Percentiles rank a stretch among this genome's conserved stretches.
Evolutionary conservation across 2,113 vertebrate genomes (phyloP).

Genomic region (Genyomyrus donnyi): DNA sequence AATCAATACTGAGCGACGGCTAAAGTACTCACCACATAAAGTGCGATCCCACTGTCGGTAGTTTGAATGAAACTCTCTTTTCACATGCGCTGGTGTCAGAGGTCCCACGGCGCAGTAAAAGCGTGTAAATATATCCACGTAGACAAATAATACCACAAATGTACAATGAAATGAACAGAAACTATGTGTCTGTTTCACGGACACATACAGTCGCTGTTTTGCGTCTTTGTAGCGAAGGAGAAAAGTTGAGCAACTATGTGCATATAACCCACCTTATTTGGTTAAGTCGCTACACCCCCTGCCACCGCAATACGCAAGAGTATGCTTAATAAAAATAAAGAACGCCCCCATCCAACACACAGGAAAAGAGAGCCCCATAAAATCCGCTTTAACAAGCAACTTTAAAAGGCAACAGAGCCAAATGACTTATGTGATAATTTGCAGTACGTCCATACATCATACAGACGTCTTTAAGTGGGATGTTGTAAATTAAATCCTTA

Average conservation of each 20-base stretch:
- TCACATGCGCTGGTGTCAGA: not conserved
- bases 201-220: not conserved
- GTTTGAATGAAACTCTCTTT: not conserved
- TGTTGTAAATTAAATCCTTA: not conserved
- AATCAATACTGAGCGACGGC: not conserved
- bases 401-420: not conserved
- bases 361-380: not conserved
- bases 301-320: not conserved
- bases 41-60: not conserved
- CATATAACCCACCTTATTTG: not conserved
- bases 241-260: constrained; percentile 11
- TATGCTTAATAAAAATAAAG: not conserved
- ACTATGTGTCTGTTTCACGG: not conserved
- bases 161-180: not conserved
- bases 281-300: not conserved
- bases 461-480: not conserved
- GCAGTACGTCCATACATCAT: not conserved
- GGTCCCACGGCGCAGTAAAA: not conserved
- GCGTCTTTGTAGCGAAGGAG: not conserved
- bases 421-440: not conserved
- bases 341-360: not conserved
- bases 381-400: not conserved
- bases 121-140: not conserved
- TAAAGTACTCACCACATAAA: not conserved
- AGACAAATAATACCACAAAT: not conserved